Percentiles rank a stretch among this genome's conserved stretches.
Conservation (phyloP, 2,797 vertebrate species). For the Poecile montanus region DNA sequence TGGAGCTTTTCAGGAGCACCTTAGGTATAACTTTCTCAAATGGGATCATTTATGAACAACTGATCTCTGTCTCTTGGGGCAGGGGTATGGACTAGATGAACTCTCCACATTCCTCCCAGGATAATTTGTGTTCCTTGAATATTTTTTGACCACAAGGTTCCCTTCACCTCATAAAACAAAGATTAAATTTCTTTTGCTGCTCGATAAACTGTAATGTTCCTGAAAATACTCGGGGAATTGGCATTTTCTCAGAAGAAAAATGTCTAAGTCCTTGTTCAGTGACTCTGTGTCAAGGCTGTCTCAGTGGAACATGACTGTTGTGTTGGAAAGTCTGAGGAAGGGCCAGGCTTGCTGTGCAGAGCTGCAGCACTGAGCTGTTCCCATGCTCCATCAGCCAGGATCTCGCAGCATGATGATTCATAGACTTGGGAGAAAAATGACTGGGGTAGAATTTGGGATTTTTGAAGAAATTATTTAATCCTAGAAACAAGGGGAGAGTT, state of each 20-base stretch:
- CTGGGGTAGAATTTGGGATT: not conserved
- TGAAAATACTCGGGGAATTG: not conserved
- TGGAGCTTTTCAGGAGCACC: not conserved
- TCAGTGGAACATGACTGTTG: not conserved
- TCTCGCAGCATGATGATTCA: not conserved
- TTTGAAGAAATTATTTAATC: not conserved
- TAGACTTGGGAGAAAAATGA: not conserved
- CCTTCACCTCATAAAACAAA: not conserved
- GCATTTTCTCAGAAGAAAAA: not conserved
- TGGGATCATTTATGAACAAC: not conserved
- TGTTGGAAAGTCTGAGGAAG: not conserved
- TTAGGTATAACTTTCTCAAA: not conserved
- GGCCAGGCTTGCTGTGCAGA: not conserved
- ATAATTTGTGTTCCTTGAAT: not conserved
- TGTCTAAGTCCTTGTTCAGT: not conserved
- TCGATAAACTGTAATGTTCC: not conserved
- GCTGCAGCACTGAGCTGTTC: not conserved
- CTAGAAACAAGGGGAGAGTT: not conserved
- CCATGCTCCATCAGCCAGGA: not conserved
- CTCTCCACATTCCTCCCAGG: not conserved
- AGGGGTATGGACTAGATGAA: accelerated
- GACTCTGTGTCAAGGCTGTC: not conserved
- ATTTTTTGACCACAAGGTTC: not conserved
- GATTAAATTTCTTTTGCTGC: not conserved
- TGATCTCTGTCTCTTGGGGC: not conserved